These are phyloP conservation scores for Chiloscyllium plagiosum DNA, from an alignment of 2,113 vertebrate species.

Conservation along the genomic window DNA sequence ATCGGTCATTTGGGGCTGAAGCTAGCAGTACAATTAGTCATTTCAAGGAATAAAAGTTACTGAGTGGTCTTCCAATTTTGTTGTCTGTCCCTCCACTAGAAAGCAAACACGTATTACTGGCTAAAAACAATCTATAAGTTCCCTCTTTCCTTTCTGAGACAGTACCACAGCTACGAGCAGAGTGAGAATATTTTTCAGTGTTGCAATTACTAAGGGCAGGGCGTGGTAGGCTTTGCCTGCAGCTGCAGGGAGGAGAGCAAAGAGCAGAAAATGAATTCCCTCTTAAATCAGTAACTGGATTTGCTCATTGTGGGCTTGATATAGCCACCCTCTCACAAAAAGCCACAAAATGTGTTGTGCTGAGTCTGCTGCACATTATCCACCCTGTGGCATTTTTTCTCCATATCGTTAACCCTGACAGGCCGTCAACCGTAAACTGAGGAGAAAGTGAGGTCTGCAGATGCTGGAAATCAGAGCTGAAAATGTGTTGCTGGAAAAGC, in stretches of 20 bases:
- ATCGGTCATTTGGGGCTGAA: not conserved
- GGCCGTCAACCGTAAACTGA: not conserved
- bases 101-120: too few relatives aligned
- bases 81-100: not conserved
- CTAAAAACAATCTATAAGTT: not conserved
- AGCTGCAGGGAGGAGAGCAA: not conserved
- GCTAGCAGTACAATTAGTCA: not conserved
- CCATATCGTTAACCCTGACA: not conserved
- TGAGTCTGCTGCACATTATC: not conserved
- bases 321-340: not conserved
- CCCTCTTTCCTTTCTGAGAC: not conserved
- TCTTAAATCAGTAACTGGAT: not conserved
- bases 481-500: too few relatives aligned
- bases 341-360: not conserved
- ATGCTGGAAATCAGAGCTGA: too few relatives aligned
- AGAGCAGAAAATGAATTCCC: not conserved
- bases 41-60: not conserved
- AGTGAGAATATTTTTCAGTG: not conserved
- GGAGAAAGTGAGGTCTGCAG: too few relatives aligned
- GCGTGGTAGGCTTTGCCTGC: not conserved
- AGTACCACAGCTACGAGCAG: not conserved
- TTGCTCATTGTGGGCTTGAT: not conserved
- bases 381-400: not conserved
- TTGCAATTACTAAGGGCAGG: not conserved
- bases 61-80: not conserved